Conservation (phyloP, 2,888 invertebrate species). For the Sarcophaga carnaria region DNA sequence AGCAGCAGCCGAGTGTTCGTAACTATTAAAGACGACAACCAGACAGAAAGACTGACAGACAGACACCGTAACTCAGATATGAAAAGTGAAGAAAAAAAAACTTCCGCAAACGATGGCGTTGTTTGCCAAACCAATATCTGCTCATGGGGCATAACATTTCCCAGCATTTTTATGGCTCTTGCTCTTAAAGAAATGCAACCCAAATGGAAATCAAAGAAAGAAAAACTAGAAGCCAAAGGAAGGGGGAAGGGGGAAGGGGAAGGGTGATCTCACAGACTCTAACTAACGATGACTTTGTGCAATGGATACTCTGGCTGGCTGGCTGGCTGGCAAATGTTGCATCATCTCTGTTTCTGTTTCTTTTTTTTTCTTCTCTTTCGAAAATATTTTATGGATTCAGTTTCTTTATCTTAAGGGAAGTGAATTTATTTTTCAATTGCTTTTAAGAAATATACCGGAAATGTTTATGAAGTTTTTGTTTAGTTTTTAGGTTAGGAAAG, state of each 20-base stretch:
- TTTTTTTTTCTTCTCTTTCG: not conserved
- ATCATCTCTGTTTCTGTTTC: constrained; percentile 17
- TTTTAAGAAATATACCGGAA: constrained; percentile 25
- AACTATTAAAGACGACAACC: not conserved
- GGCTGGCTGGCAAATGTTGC: constrained; percentile 31
- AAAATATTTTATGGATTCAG: not conserved
- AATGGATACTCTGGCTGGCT: no score
- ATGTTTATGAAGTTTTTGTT: constrained; percentile 29
- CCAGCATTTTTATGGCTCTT: constrained; percentile 45
- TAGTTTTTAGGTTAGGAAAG: constrained; percentile 7
- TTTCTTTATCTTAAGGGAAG: constrained; percentile 44
- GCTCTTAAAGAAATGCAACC: constrained; percentile 17
- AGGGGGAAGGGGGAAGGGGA: not conserved
- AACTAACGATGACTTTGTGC: no score
- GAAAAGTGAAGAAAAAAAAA: constrained; percentile 29
- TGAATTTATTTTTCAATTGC: constrained; percentile 12
- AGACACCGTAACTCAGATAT: not conserved
- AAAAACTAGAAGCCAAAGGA: constrained; percentile 21
- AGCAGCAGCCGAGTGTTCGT: not conserved
- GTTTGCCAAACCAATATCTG: constrained; percentile 41
- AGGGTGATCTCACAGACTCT: not conserved
- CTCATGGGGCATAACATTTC: constrained; percentile 39
- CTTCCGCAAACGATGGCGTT: constrained; percentile 58
- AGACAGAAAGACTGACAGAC: no score
- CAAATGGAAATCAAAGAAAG: constrained; percentile 1